Evolutionary conservation across 2,888 invertebrate genomes (phyloP).

Genomic region (Trachelus iudaicus): DNA sequence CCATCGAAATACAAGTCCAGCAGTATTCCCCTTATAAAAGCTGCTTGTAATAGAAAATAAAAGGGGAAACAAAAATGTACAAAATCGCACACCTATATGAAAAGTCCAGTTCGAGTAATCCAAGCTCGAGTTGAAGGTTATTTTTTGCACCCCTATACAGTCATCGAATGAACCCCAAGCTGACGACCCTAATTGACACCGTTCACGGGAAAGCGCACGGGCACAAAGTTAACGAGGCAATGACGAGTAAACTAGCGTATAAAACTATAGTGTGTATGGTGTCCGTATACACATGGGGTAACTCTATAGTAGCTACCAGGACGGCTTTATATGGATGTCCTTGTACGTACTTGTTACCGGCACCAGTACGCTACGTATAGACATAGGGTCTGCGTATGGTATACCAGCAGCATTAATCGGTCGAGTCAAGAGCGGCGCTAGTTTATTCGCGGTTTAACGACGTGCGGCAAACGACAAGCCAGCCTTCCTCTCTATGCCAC

Average conservation of each 20-base stretch:
- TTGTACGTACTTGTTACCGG: neutral
- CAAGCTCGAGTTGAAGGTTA: neutral
- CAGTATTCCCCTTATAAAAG: neutral
- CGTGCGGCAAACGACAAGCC: neutral
- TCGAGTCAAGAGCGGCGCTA: neutral
- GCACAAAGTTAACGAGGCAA: neutral
- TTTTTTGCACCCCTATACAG: neutral
- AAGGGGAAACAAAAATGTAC: neutral
- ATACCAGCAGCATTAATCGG: neutral
- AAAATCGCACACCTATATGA: neutral
- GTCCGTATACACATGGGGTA: neutral
- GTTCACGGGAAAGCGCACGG: neutral
- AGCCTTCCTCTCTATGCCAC: neutral
- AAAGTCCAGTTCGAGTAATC: neutral
- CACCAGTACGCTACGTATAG: neutral
- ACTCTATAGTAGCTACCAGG: neutral
- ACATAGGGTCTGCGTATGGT: neutral
- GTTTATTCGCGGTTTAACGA: neutral
- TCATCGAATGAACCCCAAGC: neutral
- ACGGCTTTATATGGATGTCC: neutral
- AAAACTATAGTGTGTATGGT: neutral
- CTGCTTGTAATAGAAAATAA: neutral
- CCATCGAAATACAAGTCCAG: neutral
- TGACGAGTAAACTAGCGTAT: neutral
- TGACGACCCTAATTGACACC: neutral